Base-by-base conservation (phyloP, 1,140 invertebrate species). In the Chionoecetes opilio region DNA sequence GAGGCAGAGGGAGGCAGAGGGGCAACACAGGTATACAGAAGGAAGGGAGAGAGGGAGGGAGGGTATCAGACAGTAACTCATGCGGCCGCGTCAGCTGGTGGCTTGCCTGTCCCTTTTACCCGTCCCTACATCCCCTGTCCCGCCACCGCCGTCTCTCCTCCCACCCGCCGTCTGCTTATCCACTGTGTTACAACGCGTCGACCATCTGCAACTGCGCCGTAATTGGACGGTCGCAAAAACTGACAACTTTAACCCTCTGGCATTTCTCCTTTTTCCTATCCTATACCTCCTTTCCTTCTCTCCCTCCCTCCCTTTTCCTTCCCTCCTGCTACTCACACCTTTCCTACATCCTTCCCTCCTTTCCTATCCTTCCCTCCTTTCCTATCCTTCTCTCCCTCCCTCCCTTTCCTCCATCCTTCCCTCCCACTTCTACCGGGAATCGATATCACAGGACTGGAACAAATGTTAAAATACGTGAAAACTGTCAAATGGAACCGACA, bases 161-260 rank as follows among this genome's bases (percentile, higher is more conserved):
- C 21, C 9, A 53, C 46, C 63, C 63, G 26, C 63, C 63, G 63
- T 75, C 63, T 75, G 63, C 63, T 75, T 75, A 75, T 75, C 63
- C 21, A 75, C 11, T 75, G 21, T 75, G 63, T 75, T 75, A n/a
- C n/a, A 75, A 75, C 63, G 63, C 63, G 63, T 75, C 63, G 11
- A 75, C 63, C 63, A 75, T 75, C 63, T 75, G 63, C 63, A 75
- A 75, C 63, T 75, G 63, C 63, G 8, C 26, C 21, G 63, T 75
- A 75, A 75, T 75, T 75, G 63, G 63, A 75, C n/a, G 63, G 63
- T 75, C 63, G 63, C 63, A 75, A 75, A 75, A 75, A 75, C 63
- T 75, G 63, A 75, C 63, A 75, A 37, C 85, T 32, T 34, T 34
- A 29, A 1, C n/a, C 37, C 32, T 21, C 85, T 31, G 14, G 21